phyloP scores from a whole-genome alignment of 2,797 vertebrate species.

The Spinibarbus caldwelli region DNA sequence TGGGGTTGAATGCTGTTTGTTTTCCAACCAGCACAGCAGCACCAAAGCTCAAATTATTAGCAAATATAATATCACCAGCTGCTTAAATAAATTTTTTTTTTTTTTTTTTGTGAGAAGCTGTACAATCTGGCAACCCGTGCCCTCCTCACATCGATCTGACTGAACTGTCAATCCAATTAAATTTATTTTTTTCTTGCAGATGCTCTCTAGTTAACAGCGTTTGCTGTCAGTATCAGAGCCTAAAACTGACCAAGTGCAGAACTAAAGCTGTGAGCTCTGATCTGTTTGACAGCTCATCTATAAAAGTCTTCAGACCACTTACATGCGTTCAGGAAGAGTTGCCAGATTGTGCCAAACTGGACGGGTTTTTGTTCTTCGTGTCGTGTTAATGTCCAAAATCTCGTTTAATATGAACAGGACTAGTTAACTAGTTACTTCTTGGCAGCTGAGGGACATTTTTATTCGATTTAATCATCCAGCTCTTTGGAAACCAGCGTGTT shows the following conservation, averaged over 20 bases:
- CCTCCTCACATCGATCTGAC: neutral
- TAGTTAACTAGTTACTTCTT: conserved; percentile 25
- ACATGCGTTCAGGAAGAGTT: conserved; percentile 41
- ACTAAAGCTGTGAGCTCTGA: conserved; percentile 23
- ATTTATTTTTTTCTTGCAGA: neutral
- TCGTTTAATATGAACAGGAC: conserved; percentile 35
- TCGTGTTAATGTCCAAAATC: neutral
- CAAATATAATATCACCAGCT: conserved; percentile 30
- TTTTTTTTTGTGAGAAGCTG: neutral
- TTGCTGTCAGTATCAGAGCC: conserved; percentile 26
- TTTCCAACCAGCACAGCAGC: conserved; percentile 28
- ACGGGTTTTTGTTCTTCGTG: neutral
- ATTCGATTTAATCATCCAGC: conserved; percentile 23
- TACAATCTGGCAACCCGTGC: neutral
- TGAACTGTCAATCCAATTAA: neutral
- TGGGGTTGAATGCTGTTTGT: conserved; percentile 16
- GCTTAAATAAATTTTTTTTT: conserved; percentile 6
- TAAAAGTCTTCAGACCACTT: conserved; percentile 28
- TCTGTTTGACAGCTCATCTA: conserved; percentile 50
- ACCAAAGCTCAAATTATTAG: conserved; percentile 25
- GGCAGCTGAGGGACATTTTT: conserved; percentile 44
- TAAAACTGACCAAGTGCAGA: conserved; percentile 30
- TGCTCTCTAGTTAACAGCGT: conserved; percentile 18
- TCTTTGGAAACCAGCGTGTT: conserved; percentile 38
- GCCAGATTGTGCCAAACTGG: conserved; percentile 38